Conservation (phyloP, 1,140 invertebrate species). For the Bathynomus jamesi region DNA sequence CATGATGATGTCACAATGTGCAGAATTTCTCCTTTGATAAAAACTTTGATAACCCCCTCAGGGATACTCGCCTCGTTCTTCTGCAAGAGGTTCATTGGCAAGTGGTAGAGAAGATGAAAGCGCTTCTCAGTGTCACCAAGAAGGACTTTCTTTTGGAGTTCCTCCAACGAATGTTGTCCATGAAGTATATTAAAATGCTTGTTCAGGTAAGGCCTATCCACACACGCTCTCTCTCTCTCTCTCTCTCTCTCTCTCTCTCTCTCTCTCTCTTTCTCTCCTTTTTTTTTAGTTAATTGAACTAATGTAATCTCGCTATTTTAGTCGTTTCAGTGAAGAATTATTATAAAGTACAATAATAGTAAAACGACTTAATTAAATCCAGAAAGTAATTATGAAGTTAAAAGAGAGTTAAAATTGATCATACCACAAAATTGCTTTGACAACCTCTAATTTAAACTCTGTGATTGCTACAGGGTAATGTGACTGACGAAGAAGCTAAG, state of each 20-base stretch:
- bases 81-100: constrained; percentile 55
- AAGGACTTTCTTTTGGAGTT: constrained; percentile 61
- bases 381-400: too few species aligned
- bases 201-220: constrained; percentile 64
- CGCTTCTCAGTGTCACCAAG: constrained; percentile 58
- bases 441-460: background rate
- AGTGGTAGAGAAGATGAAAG: constrained; percentile 50
- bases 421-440: background rate
- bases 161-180: constrained; percentile 62
- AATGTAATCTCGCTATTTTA: background rate
- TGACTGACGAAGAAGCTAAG: background rate
- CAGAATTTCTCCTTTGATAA: too few species aligned
- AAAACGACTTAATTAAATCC: too few species aligned
- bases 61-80: constrained; percentile 56
- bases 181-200: constrained; percentile 72
- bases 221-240: background rate
- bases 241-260: background rate
- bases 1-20: too few species aligned
- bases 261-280: background rate
- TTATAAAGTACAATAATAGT: too few species aligned
- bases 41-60: too few species aligned
- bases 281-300: background rate
- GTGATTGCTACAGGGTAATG: background rate
- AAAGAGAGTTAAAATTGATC: too few species aligned
- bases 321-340: background rate